Conservation (phyloP, 2,113 vertebrate genomes). For the Oostethus manadensis region DNA sequence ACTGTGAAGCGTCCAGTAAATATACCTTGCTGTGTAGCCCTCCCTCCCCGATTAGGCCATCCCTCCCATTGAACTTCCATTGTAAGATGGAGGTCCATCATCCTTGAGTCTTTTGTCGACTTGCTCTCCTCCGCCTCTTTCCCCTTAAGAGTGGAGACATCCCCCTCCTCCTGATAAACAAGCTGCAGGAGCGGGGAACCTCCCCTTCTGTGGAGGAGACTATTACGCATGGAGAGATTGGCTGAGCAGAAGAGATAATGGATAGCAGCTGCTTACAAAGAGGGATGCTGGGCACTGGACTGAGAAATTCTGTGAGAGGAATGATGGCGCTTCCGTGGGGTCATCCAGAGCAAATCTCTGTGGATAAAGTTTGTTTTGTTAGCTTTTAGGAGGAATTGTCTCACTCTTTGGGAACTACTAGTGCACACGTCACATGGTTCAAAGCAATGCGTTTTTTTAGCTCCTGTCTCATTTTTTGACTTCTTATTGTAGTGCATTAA, state of each 20-base stretch:
- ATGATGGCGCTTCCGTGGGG: background rate
- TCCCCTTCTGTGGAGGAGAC: slow-evolving; percentile 6
- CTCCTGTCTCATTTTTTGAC: too few species aligned
- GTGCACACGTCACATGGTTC: too few species aligned
- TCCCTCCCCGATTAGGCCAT: slow-evolving; percentile 1
- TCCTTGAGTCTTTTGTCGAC: slow-evolving; percentile 3
- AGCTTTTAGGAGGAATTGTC: background rate
- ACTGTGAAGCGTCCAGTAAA: background rate
- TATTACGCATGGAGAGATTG: slow-evolving; percentile 21
- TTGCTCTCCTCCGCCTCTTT: slow-evolving; percentile 1
- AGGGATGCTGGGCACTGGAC: slow-evolving; percentile 1
- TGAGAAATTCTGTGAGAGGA: slow-evolving; percentile 39
- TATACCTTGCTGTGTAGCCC: too few species aligned
- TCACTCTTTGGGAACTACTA: background rate
- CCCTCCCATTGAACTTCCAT: background rate
- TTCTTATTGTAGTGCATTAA: too few species aligned
- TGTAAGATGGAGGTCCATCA: slow-evolving; percentile 11
- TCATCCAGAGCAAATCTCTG: slow-evolving; percentile 3
- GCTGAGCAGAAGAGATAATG: slow-evolving; percentile 20
- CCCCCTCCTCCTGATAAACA: slow-evolving; percentile 35
- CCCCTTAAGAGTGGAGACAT: slow-evolving; percentile 13
- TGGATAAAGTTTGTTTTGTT: slow-evolving; percentile 1
- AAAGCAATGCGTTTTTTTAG: background rate
- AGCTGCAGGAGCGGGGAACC: slow-evolving; percentile 29
- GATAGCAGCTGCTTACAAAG: slow-evolving; percentile 39